Conservation (phyloP, 2,113 vertebrate species). For the Perca flavescens region DNA sequence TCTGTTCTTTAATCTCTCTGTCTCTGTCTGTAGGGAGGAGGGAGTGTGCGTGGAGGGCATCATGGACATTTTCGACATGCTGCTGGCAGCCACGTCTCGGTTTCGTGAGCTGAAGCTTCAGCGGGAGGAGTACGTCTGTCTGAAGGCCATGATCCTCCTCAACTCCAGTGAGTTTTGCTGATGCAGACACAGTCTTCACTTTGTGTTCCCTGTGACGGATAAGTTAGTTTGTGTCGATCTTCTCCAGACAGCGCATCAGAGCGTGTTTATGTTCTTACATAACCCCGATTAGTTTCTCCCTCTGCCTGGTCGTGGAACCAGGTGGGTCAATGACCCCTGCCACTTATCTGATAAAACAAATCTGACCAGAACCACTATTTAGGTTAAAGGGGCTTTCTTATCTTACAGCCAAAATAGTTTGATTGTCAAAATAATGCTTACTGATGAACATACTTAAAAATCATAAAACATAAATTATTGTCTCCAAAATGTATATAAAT, state of each 20-base stretch:
- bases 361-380: not conserved
- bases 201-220: not conserved
- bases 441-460: too few relatives aligned
- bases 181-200: not conserved
- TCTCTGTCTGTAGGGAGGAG: slow-evolving; percentile 88
- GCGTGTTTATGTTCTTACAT: slow-evolving; percentile 1
- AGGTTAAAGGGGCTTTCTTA: not conserved
- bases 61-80: slow-evolving; percentile 99
- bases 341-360: not conserved
- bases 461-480: too few relatives aligned
- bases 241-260: not conserved
- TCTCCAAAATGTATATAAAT: too few relatives aligned
- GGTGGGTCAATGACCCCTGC: slow-evolving; percentile 3
- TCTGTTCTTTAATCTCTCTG: not conserved
- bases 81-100: slow-evolving; percentile 93
- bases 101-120: slow-evolving; percentile 96
- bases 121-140: slow-evolving; percentile 96
- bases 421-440: not conserved
- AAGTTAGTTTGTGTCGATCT: not conserved
- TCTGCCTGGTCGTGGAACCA: not conserved
- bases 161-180: slow-evolving; percentile 94
- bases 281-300: slow-evolving; percentile 20
- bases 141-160: slow-evolving; percentile 98
- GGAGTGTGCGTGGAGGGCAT: slow-evolving; percentile 98
- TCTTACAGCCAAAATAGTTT: not conserved